phyloP scores from a whole-genome alignment of 2,113 vertebrate genomes.

The Tachysurus fulvidraco region DNA sequence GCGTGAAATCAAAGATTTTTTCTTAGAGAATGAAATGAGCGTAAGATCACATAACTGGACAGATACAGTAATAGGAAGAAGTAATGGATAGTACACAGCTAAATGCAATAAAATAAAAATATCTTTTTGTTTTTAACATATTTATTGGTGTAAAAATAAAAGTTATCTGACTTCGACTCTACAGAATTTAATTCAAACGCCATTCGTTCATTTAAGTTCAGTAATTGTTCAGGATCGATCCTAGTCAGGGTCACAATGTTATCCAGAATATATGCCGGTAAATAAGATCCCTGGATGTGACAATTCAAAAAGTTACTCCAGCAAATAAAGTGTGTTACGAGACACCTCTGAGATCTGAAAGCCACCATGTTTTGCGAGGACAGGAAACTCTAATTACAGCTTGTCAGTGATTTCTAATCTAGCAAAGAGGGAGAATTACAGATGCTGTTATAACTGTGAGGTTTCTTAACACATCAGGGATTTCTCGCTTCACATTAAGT shows the following conservation, averaged over 20 bases:
- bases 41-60: background rate
- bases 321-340: background rate
- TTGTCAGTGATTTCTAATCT: slow-evolving; percentile 34
- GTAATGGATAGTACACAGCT: background rate
- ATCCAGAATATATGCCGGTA: background rate
- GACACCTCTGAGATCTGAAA: slow-evolving; percentile 13
- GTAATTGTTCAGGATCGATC: background rate
- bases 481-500: background rate
- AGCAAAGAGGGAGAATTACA: slow-evolving; percentile 33
- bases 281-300: background rate
- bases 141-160: background rate
- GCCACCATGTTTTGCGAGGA: background rate
- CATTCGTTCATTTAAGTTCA: background rate
- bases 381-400: slow-evolving; percentile 45
- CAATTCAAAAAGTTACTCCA: background rate
- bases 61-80: background rate
- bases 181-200: background rate
- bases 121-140: background rate
- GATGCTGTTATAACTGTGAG: slow-evolving; percentile 2
- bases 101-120: background rate
- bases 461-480: slow-evolving; percentile 11
- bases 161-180: background rate
- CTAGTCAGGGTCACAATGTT: background rate
- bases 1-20: background rate
- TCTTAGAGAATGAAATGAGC: background rate